These are phyloP conservation scores for Zhuqinia jingwanae DNA, from an alignment of 2,888 invertebrate species.

Conservation along the genomic window DNA sequence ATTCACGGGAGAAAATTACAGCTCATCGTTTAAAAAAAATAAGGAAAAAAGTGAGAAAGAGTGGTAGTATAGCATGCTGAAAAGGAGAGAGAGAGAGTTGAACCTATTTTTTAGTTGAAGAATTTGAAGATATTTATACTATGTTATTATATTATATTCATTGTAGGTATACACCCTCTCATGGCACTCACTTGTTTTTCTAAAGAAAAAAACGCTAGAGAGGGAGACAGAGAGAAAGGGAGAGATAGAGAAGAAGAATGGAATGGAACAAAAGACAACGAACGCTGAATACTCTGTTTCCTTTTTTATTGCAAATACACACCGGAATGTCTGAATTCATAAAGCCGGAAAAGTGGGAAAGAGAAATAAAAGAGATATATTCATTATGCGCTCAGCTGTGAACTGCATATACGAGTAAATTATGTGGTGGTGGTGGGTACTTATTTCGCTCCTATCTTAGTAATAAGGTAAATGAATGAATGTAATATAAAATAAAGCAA, in stretches of 20 bases:
- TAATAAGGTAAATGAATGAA: constrained; percentile 3
- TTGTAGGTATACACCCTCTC: no score
- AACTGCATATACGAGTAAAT: constrained; percentile 18
- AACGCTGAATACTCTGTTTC: constrained; percentile 34
- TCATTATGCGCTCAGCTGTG: constrained; percentile 38
- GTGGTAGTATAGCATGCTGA: constrained; percentile 36
- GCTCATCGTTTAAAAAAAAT: constrained; percentile 39
- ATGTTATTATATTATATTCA: no score
- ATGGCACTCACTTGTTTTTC: constrained; percentile 9
- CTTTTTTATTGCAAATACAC: neutral
- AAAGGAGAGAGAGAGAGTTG: constrained; percentile 22
- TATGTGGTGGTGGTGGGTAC: neutral
- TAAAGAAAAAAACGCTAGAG: constrained; percentile 14
- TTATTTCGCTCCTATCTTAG: neutral
- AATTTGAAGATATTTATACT: constrained; percentile 24
- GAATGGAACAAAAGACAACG: constrained; percentile 33
- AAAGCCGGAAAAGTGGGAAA: constrained; percentile 50
- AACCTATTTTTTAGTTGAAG: constrained; percentile 45
- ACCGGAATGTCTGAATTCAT: constrained; percentile 47
- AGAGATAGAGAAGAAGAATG: neutral
- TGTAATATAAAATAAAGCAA: neutral
- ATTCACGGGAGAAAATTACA: constrained; percentile 43
- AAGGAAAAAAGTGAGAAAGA: constrained; percentile 42
- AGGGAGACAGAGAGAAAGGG: neutral
- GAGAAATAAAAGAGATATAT: constrained; percentile 39